These are phyloP conservation scores for Coleophora deauratella DNA, from an alignment of 2,888 invertebrate genomes.

Conservation along the genomic window DNA sequence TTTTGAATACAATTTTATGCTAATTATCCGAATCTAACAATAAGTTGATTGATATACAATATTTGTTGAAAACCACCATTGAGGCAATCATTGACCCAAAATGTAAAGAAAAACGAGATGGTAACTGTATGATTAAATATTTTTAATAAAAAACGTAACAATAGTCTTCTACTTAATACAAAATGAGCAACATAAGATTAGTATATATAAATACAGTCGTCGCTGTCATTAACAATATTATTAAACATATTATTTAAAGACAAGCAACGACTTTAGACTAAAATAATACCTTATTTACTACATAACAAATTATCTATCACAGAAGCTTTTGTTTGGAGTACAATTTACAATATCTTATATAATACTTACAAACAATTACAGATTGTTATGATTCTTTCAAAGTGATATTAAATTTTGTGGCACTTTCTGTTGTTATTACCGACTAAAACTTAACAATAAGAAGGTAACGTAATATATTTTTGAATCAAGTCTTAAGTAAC, in stretches of 20 bases:
- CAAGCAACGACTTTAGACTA: too few species aligned
- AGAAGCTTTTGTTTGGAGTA: slow-evolving; percentile 31
- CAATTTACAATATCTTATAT: too few species aligned
- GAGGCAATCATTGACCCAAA: not conserved
- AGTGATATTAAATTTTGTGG: slow-evolving; percentile 31
- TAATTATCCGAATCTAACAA: slow-evolving; percentile 8
- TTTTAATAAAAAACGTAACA: slow-evolving; percentile 5
- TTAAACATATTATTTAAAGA: too few species aligned
- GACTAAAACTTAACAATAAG: slow-evolving; percentile 18
- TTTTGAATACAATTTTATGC: slow-evolving; percentile 6
- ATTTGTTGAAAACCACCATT: not conserved
- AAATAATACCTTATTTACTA: not conserved
- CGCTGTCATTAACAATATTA: too few species aligned
- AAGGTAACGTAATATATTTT: slow-evolving; percentile 6
- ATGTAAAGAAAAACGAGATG: not conserved
- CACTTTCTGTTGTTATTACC: slow-evolving; percentile 53
- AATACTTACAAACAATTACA: too few species aligned
- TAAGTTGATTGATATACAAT: not conserved
- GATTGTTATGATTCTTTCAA: too few species aligned
- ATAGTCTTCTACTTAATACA: slow-evolving; percentile 2
- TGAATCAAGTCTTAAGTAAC: not conserved
- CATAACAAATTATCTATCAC: slow-evolving; percentile 46
- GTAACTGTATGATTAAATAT: not conserved
- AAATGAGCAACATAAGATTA: slow-evolving; percentile 8
- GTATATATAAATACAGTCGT: not conserved